Conservation (phyloP, 1,140 invertebrate genomes). For the Asbolus verrucosus region DNA sequence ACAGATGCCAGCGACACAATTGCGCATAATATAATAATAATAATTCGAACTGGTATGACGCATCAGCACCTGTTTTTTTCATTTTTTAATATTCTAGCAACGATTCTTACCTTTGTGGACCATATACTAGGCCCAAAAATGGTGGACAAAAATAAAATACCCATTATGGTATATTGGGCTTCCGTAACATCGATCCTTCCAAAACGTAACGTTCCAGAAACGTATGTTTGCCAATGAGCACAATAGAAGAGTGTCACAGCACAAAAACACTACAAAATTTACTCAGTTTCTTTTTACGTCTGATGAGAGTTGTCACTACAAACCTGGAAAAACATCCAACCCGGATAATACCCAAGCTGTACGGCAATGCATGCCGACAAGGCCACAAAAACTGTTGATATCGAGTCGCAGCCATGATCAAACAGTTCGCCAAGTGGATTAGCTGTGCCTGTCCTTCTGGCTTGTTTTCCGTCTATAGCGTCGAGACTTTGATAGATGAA, state of each 20-base stretch:
- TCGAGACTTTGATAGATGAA: constrained; percentile 99
- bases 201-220: constrained; percentile 93
- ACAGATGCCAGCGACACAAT: background rate
- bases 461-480: constrained; percentile 99
- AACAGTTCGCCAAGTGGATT: constrained; percentile 97
- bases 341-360: constrained; percentile 89
- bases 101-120: constrained; percentile 79
- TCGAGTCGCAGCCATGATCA: constrained; percentile 99
- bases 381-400: constrained; percentile 96
- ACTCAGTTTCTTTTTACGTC: too few species aligned
- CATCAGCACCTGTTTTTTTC: too few species aligned
- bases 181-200: constrained; percentile 98
- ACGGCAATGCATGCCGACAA: constrained; percentile 93
- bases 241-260: constrained; percentile 96
- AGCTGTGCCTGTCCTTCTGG: constrained; percentile 91
- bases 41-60: too few species aligned
- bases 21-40: too few species aligned
- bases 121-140: constrained; percentile 89
- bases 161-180: constrained; percentile 94
- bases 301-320: background rate
- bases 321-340: constrained; percentile 93
- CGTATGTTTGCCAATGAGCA: constrained; percentile 99
- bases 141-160: constrained; percentile 88
- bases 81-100: too few species aligned
- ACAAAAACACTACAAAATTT: constrained; percentile 85